phyloP scores from a whole-genome alignment of 2,113 vertebrate genomes.

The Otolemur garnettii region DNA sequence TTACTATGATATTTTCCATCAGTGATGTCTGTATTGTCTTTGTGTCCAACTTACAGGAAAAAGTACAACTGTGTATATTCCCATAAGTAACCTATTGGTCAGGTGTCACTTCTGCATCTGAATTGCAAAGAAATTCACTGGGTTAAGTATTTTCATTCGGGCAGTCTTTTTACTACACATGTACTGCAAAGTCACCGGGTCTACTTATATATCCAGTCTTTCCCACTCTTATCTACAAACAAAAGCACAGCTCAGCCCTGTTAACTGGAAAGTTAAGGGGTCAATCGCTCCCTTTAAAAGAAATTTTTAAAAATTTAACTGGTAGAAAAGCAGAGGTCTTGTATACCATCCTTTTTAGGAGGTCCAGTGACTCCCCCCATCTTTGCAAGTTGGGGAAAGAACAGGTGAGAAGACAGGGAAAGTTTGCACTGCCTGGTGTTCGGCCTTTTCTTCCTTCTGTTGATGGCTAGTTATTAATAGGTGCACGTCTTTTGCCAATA shows the following conservation, averaged over 20 bases:
- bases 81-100: background rate
- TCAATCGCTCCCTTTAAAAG: conserved; percentile 1
- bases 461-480: background rate
- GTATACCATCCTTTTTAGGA: background rate
- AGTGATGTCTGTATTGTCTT: background rate
- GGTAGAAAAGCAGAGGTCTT: background rate
- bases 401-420: background rate
- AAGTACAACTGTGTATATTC: background rate
- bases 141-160: background rate
- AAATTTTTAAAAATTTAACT: background rate
- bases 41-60: background rate
- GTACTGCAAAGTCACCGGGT: background rate
- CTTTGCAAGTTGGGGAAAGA: background rate
- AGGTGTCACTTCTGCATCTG: background rate
- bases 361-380: background rate
- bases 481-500: background rate
- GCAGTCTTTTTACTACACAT: background rate
- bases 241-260: background rate
- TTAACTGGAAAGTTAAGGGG: background rate
- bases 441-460: background rate
- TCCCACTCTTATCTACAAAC: background rate
- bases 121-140: conserved; percentile 29
- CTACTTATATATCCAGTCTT: background rate
- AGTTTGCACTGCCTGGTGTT: background rate
- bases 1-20: background rate